A percentile compares a stretch with the other conserved stretches of the same genome.
Conservation (phyloP, 2,797 vertebrate genomes). For the Esox masquinongy region DNA sequence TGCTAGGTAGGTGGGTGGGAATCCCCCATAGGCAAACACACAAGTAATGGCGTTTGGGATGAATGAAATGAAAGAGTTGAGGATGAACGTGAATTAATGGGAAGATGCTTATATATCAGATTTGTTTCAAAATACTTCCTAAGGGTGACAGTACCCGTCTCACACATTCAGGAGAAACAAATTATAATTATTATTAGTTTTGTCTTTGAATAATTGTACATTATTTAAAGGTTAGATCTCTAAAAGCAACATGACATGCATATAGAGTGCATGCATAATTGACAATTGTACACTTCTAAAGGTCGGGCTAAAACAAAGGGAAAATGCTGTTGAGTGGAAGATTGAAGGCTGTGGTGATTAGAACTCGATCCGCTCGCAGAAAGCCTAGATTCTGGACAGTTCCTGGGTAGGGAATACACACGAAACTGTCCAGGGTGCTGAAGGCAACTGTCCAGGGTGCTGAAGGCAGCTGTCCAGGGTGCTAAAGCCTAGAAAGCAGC, state of each 20-base stretch:
- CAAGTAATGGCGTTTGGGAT: too few relatives aligned
- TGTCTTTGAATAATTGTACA: too few relatives aligned
- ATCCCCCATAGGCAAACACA: not conserved
- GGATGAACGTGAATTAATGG: too few relatives aligned
- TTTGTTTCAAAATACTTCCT: too few relatives aligned
- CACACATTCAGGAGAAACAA: too few relatives aligned
- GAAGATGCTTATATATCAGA: too few relatives aligned
- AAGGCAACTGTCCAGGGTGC: slow-evolving; percentile 30
- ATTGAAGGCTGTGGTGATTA: not conserved
- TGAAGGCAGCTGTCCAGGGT: slow-evolving; percentile 42
- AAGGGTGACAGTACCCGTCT: too few relatives aligned
- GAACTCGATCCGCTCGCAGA: not conserved
- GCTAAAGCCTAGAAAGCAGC: slow-evolving; percentile 30
- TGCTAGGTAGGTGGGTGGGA: not conserved
- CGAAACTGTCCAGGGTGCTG: slow-evolving; percentile 41
- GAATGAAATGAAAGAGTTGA: too few relatives aligned
- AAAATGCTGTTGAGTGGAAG: not conserved
- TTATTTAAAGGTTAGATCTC: too few relatives aligned
- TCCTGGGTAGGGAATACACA: not conserved
- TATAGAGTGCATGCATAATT: too few relatives aligned
- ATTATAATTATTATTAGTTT: too few relatives aligned
- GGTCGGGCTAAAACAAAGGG: not conserved
- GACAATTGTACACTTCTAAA: not conserved
- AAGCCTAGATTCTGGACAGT: not conserved
- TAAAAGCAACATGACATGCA: too few relatives aligned